phyloP scores from a whole-genome alignment of 2,888 invertebrate species.

The Leptinotarsa juncta region DNA sequence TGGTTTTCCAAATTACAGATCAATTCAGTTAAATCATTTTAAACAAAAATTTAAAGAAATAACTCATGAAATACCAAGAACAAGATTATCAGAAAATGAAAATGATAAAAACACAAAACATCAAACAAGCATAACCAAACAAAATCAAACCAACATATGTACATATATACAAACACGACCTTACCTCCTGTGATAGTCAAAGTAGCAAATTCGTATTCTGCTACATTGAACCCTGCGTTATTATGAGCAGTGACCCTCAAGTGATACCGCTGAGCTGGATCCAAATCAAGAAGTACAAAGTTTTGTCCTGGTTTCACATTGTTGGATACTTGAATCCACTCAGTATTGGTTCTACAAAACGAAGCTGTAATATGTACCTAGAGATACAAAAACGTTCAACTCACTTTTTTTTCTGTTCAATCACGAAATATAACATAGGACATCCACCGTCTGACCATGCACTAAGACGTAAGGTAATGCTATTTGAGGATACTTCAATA shows the following conservation, averaged over 20 bases:
- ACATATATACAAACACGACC: conserved; percentile 54
- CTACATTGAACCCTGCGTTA: conserved; percentile 95
- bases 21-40: neutral
- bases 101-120: conserved; percentile 32
- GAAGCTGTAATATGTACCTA: neutral
- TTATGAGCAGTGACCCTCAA: conserved; percentile 93
- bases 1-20: neutral
- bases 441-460: conserved; percentile 97
- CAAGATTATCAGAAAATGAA: conserved; percentile 28
- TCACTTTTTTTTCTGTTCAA: conserved; percentile 93
- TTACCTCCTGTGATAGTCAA: conserved; percentile 93
- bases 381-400: conserved; percentile 35
- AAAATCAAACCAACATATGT: conserved; percentile 40
- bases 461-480: conserved; percentile 89
- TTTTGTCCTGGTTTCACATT: conserved; percentile 92
- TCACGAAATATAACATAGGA: conserved; percentile 94
- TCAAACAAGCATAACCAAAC: conserved; percentile 23
- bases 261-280: conserved; percentile 94
- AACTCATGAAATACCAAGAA: conserved; percentile 4
- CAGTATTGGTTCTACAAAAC: conserved; percentile 77
- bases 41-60: neutral
- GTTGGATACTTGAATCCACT: conserved; percentile 95
- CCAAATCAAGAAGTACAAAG: conserved; percentile 90
- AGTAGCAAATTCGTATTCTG: conserved; percentile 95
- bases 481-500: conserved; percentile 93